These are phyloP conservation scores for Paratilapia polleni DNA, from an alignment of 2,113 vertebrate genomes.

Conservation along the genomic window DNA sequence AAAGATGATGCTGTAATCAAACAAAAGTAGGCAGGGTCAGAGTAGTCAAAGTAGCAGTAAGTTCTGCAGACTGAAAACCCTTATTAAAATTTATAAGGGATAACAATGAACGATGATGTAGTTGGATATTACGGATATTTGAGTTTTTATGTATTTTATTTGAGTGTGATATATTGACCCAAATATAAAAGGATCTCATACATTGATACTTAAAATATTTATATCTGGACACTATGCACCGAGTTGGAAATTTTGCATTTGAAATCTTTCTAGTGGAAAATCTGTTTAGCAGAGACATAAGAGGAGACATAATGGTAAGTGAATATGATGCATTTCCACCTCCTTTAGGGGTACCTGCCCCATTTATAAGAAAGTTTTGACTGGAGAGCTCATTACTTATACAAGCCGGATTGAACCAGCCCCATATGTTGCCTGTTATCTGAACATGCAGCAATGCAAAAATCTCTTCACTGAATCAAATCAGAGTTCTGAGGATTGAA, in stretches of 20 bases:
- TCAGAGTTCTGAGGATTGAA: constrained; percentile 19
- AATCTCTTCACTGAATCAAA: constrained; percentile 23
- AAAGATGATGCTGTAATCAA: not conserved
- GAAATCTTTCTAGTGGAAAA: constrained; percentile 4
- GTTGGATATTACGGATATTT: not conserved
- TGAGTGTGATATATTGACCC: not conserved
- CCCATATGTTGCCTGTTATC: constrained; percentile 36
- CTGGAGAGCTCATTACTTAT: constrained; percentile 67
- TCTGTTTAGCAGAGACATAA: not conserved
- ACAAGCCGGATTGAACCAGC: constrained; percentile 46
- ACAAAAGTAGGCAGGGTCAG: constrained; percentile 3
- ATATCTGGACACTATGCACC: not conserved
- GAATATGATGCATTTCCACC: constrained; percentile 42
- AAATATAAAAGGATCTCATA: not conserved
- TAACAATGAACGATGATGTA: not conserved
- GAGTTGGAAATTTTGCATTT: not conserved
- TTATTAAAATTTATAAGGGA: not conserved
- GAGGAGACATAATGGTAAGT: constrained; percentile 4
- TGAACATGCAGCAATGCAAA: constrained; percentile 48
- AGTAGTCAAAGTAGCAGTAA: not conserved
- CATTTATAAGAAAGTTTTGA: constrained; percentile 47
- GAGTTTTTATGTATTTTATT: not conserved
- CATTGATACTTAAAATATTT: not conserved
- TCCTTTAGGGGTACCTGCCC: constrained; percentile 27
- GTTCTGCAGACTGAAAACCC: constrained; percentile 9